These are phyloP conservation scores for Chelonus insularis DNA, from an alignment of 1,140 invertebrate genomes.

Conservation along the genomic window DNA sequence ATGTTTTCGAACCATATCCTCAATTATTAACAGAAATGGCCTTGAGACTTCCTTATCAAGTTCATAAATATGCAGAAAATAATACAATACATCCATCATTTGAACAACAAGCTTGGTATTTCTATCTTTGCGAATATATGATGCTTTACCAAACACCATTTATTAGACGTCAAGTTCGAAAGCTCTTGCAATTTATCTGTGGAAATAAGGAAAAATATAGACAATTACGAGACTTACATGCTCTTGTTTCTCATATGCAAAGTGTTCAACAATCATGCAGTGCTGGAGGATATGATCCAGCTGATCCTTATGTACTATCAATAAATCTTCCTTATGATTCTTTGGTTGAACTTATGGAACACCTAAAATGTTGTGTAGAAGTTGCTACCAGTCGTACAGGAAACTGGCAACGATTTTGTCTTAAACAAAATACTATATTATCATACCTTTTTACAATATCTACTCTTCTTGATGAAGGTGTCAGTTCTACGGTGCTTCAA, in stretches of 20 bases:
- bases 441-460: constrained; percentile 56
- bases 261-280: constrained; percentile 65
- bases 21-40: constrained; percentile 94
- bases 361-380: constrained; percentile 91
- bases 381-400: constrained; percentile 87
- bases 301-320: constrained; percentile 55
- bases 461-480: constrained; percentile 84
- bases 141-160: constrained; percentile 86
- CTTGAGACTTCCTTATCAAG: constrained; percentile 90
- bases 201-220: constrained; percentile 95
- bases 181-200: constrained; percentile 90
- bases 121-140: constrained; percentile 93
- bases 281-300: constrained; percentile 64
- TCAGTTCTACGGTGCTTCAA: constrained; percentile 88
- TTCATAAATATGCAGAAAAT: constrained; percentile 74
- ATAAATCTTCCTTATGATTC: constrained; percentile 81
- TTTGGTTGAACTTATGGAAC: constrained; percentile 90
- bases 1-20: constrained; percentile 93
- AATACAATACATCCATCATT: constrained; percentile 61
- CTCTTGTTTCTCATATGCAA: constrained; percentile 77
- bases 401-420: constrained; percentile 95
- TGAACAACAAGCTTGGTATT: constrained; percentile 72
- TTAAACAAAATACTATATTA: constrained; percentile 72
- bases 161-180: constrained; percentile 79
- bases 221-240: constrained; percentile 89